phyloP scores from a whole-genome alignment of 23 tunicate species.

The Halocynthia roretzi region DNA sequence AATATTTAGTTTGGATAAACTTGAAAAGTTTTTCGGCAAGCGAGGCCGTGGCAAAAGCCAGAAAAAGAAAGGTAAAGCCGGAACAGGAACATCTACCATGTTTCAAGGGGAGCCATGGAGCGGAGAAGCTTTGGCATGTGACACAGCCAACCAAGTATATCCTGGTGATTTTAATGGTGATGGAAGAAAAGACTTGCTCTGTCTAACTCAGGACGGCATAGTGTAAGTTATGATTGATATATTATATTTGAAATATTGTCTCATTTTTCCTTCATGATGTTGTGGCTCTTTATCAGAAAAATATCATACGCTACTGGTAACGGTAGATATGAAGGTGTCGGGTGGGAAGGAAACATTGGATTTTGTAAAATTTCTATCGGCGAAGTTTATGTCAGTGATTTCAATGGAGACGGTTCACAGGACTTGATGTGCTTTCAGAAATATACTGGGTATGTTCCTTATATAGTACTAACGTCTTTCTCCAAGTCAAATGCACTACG shows the following conservation, averaged over 20 bases:
- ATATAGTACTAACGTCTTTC: no score
- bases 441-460: conserved; percentile 1
- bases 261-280: neutral
- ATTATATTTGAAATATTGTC: neutral
- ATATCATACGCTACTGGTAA: neutral
- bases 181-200: neutral
- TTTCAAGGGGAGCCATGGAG: neutral
- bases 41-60: neutral
- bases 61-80: neutral
- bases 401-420: neutral
- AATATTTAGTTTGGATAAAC: neutral
- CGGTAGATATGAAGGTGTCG: neutral
- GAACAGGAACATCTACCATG: neutral
- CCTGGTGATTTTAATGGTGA: conserved; percentile 2
- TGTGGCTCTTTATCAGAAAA: neutral
- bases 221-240: neutral
- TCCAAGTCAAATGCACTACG: no score
- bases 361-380: neutral
- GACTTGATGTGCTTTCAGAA: conserved; percentile 1
- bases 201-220: neutral
- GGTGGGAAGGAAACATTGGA: neutral
- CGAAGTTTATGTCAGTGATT: neutral
- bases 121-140: neutral
- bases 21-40: neutral
- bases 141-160: neutral